These are phyloP conservation scores for Hyphantria cunea DNA, from an alignment of 1,140 invertebrate species.

Conservation along the genomic window DNA sequence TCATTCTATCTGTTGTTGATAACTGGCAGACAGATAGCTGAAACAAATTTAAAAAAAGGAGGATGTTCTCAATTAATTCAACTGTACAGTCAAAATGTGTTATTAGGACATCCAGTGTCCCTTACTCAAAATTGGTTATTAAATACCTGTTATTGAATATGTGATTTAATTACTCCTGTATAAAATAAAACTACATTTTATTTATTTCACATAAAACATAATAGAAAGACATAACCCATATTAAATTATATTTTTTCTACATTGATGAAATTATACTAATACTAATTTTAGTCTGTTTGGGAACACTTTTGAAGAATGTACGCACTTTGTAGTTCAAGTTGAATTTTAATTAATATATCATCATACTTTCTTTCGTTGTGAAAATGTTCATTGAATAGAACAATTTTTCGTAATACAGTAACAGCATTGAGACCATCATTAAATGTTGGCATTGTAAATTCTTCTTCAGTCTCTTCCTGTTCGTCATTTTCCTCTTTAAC, in stretches of 20 bases:
- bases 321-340: conserved; percentile 14
- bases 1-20: no score
- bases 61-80: no score
- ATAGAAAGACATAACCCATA: no score
- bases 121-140: no score
- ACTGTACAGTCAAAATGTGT: no score
- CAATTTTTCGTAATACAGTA: conserved; percentile 41
- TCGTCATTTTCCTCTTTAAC: conserved; percentile 30
- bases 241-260: no score
- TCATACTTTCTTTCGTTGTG: conserved; percentile 32
- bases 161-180: conserved; percentile 13
- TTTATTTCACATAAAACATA: conserved; percentile 9
- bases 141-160: no score
- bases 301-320: neutral
- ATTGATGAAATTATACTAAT: no score
- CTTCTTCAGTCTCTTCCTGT: conserved; percentile 36
- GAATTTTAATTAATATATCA: conserved; percentile 8
- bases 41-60: no score
- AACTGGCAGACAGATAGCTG: no score
- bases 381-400: conserved; percentile 40
- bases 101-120: no score
- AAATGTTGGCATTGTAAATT: conserved; percentile 40
- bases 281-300: neutral
- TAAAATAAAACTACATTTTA: conserved; percentile 15
- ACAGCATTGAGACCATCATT: conserved; percentile 40